Base-by-base conservation (phyloP, 2,888 invertebrate genomes). In the Cerastis rubricosa region DNA sequence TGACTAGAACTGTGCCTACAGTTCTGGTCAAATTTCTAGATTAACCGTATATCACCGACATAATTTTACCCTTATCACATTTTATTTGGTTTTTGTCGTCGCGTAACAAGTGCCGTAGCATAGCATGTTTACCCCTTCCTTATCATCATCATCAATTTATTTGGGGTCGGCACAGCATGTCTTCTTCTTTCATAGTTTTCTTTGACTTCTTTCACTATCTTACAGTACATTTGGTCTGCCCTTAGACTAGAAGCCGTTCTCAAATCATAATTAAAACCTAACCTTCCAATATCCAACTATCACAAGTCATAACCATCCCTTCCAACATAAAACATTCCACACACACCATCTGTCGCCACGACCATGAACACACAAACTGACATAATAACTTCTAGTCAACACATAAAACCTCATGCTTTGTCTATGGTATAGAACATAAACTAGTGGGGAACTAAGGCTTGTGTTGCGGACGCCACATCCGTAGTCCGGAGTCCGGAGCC, bases 401-500 rank as follows among this genome's bases (percentile, higher is more conserved):
- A 63, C 68, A 84, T 73, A 72, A 63, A 85, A 81, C 71, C 57
- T 17, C 29, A 73, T 57, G 74, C 69, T 72, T 81, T 78, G 70
- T 85, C 57, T 75, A 29, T 64, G 51, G 54, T 40, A 61, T n/a
- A n/a, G 19, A 68, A 25, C 63, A 76, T 71, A 85, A 77, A 84
- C 71, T 85, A 68, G 63, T 35, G 74, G 25, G 47, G 64, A 72
- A 70, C 78, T 59, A 19, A 40, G n/a, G 76, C 45, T 45, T 59
- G 83, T 59, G 49, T 74, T 72, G 80, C 51, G 75, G 74, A 61
- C 45, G 54, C 63, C 67, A 71, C 68, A 47, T 74, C 84, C 84
- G 81, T n/a, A 63, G 51, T 71, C 83, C 83, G 81, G 83, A 29
- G n/a, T 19, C 72, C 71, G 80, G 35, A 59, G 57, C 49, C 79